These are phyloP conservation scores for Periplaneta americana DNA, from an alignment of 1,140 invertebrate genomes.

Conservation along the genomic window DNA sequence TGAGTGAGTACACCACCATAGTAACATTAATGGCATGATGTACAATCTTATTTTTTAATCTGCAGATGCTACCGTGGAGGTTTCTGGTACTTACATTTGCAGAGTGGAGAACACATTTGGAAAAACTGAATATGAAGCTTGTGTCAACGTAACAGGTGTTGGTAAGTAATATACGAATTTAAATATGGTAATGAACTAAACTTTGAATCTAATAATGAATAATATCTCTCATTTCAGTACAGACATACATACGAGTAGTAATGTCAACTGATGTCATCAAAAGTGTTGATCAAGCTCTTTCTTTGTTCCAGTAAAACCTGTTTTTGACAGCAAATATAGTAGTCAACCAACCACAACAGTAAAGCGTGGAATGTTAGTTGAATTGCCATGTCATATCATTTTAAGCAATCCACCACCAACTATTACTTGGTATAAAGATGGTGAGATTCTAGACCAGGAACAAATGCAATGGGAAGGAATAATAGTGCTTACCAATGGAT, in stretches of 20 bases:
- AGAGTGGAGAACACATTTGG: constrained; percentile 24
- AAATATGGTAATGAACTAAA: not conserved
- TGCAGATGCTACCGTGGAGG: constrained; percentile 20
- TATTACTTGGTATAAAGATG: constrained; percentile 23
- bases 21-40: too few species aligned
- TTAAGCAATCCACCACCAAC: constrained; percentile 20
- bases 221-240: too few species aligned
- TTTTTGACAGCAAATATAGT: not conserved
- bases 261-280: too few species aligned
- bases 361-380: constrained; percentile 6
- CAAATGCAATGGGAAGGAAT: constrained; percentile 6
- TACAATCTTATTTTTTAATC: too few species aligned
- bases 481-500: constrained; percentile 28
- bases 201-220: too few species aligned
- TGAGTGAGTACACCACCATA: too few species aligned
- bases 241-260: not conserved
- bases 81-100: constrained; percentile 24
- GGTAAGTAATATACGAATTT: constrained; percentile 12
- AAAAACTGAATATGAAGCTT: constrained; percentile 2
- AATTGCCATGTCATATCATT: constrained; percentile 19
- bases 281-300: too few species aligned
- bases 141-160: constrained; percentile 21
- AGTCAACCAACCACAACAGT: not conserved
- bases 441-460: constrained; percentile 12
- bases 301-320: constrained; percentile 3